Evolutionary conservation across 2,113 vertebrate genomes (phyloP).

Genomic region (Malaclemys terrapin): DNA sequence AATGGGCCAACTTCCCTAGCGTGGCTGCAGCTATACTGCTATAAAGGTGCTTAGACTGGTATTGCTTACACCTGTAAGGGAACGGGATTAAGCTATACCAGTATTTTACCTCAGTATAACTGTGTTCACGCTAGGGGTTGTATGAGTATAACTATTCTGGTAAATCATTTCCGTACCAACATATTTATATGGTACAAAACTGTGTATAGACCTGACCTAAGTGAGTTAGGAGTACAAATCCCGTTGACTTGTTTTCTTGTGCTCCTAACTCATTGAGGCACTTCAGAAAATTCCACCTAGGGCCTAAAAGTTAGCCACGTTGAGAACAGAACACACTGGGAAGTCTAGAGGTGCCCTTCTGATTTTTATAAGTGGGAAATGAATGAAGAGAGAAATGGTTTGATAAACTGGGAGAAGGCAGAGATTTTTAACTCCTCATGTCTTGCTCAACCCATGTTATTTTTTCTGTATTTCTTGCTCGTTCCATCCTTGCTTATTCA

Average conservation of each 20-base stretch:
- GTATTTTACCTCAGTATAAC: not conserved
- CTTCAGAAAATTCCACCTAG: not conserved
- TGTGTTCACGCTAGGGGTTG: not conserved
- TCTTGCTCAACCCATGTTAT: not conserved
- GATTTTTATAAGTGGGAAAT: not conserved
- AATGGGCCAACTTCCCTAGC: not conserved
- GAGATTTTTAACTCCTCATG: not conserved
- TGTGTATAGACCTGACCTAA: not conserved
- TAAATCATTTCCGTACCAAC: not conserved
- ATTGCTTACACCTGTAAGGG: not conserved
- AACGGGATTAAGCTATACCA: not conserved
- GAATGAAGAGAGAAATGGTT: not conserved
- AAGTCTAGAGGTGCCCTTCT: not conserved
- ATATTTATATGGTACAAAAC: not conserved
- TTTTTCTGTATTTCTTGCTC: not conserved
- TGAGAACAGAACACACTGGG: not conserved
- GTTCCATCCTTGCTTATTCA: not conserved
- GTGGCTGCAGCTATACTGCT: not conserved
- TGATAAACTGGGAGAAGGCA: not conserved
- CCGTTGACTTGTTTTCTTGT: not conserved
- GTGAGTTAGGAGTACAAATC: not conserved
- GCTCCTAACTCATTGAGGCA: not conserved
- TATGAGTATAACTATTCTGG: not conserved
- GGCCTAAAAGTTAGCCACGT: not conserved
- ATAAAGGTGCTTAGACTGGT: not conserved